Conservation (phyloP, 2,888 invertebrate genomes). For the Sesia apiformis region DNA sequence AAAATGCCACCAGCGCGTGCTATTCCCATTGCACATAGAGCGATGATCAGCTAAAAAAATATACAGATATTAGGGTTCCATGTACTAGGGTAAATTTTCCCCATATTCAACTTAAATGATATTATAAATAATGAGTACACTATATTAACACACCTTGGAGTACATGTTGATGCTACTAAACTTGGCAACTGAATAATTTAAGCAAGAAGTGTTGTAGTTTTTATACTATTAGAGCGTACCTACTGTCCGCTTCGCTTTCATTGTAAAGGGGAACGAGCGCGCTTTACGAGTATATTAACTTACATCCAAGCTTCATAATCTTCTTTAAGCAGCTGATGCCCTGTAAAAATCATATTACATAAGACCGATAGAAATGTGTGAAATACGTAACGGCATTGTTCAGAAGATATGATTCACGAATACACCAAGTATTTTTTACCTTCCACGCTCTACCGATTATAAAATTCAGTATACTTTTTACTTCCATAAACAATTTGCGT, state of each 20-base stretch:
- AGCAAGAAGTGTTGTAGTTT: background rate
- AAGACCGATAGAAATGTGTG: no score
- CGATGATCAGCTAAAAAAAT: conserved; percentile 31
- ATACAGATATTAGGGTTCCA: no score
- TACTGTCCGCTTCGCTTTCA: background rate
- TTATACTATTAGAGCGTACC: background rate
- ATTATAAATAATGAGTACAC: background rate
- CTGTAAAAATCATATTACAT: no score
- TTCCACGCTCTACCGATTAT: no score
- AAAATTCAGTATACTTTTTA: no score
- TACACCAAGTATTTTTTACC: no score
- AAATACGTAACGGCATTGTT: no score
- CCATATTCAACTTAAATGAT: background rate
- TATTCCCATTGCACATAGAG: conserved; percentile 51
- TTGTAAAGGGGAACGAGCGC: background rate
- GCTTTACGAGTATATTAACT: background rate
- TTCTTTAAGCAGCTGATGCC: no score
- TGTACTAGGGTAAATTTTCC: no score
- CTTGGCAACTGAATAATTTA: background rate
- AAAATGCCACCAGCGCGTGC: conserved; percentile 54
- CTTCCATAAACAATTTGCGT: no score
- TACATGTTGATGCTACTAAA: background rate
- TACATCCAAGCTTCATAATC: no score
- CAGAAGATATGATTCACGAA: no score
- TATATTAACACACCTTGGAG: background rate